A percentile compares a stretch with the other conserved stretches of the same genome.
phyloP scores from a whole-genome alignment of 2,797 vertebrate species.

The Emydoidea blandingii region DNA sequence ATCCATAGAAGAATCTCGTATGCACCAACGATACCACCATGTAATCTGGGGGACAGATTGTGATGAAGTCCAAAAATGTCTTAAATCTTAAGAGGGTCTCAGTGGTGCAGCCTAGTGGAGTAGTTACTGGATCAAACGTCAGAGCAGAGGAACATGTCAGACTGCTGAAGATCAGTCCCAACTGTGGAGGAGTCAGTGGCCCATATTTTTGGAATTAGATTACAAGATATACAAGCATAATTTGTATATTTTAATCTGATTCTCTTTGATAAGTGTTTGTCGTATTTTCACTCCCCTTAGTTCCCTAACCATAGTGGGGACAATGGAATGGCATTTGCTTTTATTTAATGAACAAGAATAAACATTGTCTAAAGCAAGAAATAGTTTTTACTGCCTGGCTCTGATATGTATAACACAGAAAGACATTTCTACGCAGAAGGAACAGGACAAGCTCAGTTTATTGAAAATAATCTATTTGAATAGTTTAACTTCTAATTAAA shows the following conservation, averaged over 20 bases:
- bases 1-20: background rate
- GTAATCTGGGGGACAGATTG: background rate
- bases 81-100: background rate
- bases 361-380: background rate
- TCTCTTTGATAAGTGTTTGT: slow-evolving; percentile 7
- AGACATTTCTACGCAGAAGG: background rate
- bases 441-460: background rate
- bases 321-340: background rate
- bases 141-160: background rate
- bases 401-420: background rate
- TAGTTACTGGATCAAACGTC: background rate
- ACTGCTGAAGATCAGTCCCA: background rate
- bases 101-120: background rate
- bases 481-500: background rate
- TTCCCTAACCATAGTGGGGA: background rate
- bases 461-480: background rate
- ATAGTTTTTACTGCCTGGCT: background rate
- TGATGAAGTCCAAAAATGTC: background rate
- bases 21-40: background rate
- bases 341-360: slow-evolving; percentile 2
- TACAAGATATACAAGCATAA: background rate
- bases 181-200: background rate
- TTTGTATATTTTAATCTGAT: background rate
- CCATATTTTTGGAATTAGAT: background rate
- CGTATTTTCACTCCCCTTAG: background rate